Evolutionary conservation across 2,888 invertebrate species (phyloP), one percentile per base, ranked within the genome.

Genomic region (Ornithoptera priamus): DNA sequence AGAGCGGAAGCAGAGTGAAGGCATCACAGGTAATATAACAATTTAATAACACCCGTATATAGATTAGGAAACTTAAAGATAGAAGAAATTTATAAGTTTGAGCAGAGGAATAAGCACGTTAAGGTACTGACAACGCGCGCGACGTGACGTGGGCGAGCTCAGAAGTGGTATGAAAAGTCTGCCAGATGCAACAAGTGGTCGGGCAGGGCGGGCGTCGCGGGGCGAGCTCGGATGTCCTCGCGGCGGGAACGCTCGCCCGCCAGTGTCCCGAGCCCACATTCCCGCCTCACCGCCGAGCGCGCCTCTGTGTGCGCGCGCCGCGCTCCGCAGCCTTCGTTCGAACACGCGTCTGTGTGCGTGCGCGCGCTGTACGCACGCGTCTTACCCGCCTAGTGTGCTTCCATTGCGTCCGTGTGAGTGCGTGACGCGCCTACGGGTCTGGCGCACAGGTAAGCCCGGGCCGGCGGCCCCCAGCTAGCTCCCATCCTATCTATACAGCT

Each of bases 241-340:
- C 91, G 87, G 87, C 89, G 90, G 88, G 87, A 89, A 85, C 80
- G 88, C 87, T 90, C 83, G 88, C 88, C 92, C 91, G 92, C 92
- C 89, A 88, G 79, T 91, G 91, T 77, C 81, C 78, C 78, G 80
- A 79, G 81, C 82, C 73, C 75, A 77, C 79, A 79, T 77, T 77
- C 80, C 77, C 75, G 77, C 77, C 76, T 75, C 75, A 70, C 71
- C 69, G 68, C 62, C 72, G 65, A 65, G 68, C 72, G 74, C 68
- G 73, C 73, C 36, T 68, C 72, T 74, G 77, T 75, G 76, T 73
- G 76, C 67, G 71, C 68, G 65, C 69, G 72, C 70, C 73, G 75
- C 75, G 71, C 75, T 22, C 67, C 74, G 77, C 77, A 79, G 74
- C 81, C 79, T 79, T 78, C 77, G 75, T 75, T 76, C 76, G 75